Evolutionary conservation across 2,797 vertebrate genomes (phyloP).

Genomic region (Allobates femoralis): DNA sequence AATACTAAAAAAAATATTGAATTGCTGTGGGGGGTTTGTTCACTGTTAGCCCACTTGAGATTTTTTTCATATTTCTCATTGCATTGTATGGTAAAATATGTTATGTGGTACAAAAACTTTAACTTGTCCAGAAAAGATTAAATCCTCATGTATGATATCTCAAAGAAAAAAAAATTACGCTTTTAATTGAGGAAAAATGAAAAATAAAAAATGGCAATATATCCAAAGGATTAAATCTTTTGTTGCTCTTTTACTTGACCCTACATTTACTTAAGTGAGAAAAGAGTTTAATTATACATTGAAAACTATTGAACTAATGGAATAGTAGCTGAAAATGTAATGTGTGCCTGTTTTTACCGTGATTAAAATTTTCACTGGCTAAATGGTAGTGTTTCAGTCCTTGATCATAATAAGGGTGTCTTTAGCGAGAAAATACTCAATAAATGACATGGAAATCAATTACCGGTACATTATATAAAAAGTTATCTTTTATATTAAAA

Average conservation of each 20-base stretch:
- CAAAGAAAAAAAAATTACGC: no score
- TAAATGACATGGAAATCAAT: neutral
- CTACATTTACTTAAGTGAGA: slow-evolving; percentile 8
- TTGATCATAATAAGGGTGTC: slow-evolving; percentile 16
- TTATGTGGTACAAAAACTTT: no score
- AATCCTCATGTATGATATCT: no score
- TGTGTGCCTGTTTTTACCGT: slow-evolving; percentile 32
- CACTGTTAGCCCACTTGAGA: no score
- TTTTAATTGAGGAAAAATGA: no score
- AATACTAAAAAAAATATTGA: no score
- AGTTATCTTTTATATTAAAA: neutral
- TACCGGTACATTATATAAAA: neutral
- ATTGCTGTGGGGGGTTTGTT: no score
- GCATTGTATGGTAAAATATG: no score
- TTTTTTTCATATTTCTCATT: no score
- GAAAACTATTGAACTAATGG: slow-evolving; percentile 10
- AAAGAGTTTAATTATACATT: slow-evolving; percentile 10
- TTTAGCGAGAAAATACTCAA: slow-evolving; percentile 1
- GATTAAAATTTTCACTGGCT: slow-evolving; percentile 34
- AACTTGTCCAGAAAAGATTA: no score
- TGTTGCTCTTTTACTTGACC: neutral
- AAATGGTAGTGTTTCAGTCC: slow-evolving; percentile 19
- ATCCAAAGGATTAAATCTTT: no score
- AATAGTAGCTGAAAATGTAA: slow-evolving; percentile 13
- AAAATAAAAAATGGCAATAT: no score